A percentile compares a stretch with the other conserved stretches of the same genome.
phyloP scores from a whole-genome alignment of 92 coral and sea anemone species.

The Phymanthus crucifer region DNA sequence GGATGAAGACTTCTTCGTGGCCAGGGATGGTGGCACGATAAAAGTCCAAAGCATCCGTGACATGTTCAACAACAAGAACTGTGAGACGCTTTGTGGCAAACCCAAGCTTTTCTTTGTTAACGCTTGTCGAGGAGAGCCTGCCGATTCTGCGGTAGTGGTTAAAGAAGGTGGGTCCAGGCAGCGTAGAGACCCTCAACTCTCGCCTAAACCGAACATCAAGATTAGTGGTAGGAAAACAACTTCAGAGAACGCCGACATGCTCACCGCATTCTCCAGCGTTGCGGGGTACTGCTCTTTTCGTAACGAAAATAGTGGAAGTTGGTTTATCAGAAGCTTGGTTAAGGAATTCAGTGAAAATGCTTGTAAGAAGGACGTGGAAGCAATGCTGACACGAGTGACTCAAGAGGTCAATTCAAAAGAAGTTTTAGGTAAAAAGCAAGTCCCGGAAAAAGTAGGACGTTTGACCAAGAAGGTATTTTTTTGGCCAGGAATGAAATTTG shows the following conservation, averaged over 20 bases:
- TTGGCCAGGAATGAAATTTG: background rate
- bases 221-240: constrained; percentile 2
- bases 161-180: no score
- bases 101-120: no score
- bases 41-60: constrained; percentile 18
- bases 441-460: constrained; percentile 48
- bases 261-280: constrained; percentile 72
- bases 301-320: constrained; percentile 40
- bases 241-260: constrained; percentile 68
- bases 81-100: constrained; percentile 14
- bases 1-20: constrained; percentile 51
- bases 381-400: constrained; percentile 78
- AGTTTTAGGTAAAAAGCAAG: constrained; percentile 55
- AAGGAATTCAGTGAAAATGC: constrained; percentile 60
- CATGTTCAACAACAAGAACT: constrained; percentile 43
- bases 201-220: no score
- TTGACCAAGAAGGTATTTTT: background rate
- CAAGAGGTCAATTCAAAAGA: constrained; percentile 44
- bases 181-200: no score
- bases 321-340: constrained; percentile 67
- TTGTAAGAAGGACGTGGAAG: constrained; percentile 55
- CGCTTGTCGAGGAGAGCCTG: no score
- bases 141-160: no score
- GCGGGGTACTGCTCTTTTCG: constrained; percentile 67
- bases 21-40: constrained; percentile 54